Evolutionary conservation across 92 coral and sea anemone genomes (phyloP), one percentile per base, ranked within the genome.

Genomic region (Montipora capitata): DNA sequence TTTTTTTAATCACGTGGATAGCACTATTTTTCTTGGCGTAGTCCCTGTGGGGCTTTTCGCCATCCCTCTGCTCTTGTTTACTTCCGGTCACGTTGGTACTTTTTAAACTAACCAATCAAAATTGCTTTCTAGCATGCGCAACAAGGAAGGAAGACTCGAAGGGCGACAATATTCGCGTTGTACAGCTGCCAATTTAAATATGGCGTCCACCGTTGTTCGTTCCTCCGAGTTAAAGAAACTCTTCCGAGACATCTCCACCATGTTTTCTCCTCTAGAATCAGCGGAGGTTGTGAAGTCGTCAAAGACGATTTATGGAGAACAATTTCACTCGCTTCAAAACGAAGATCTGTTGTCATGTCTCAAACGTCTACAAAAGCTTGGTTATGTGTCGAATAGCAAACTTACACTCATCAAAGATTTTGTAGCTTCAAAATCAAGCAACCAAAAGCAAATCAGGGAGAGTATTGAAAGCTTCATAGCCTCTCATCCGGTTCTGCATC

Each of bases 201-300:
- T 76, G 80, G 81, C 81, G 49, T 45, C 45, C 18, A 65, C 70
- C 0, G 7, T 62, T 10, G 42, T 80, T 27, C 48, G 10, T 16
- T 16, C 74, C 0, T 18, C 41, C 9, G 48, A 2, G 17, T 45
- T 80, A 2, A 49, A 11, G 7, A 18, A 80, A 4, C 85, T 80
- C 13, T 80, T 80, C 1, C 11, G 7, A 52, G 54, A 44, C 63
- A 80, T 68, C 18, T 65, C 73, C 6, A 11, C 3, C 0, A 16
- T 4, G 61, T 80, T 80, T 44, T 59, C 72, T 14, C 43, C 62
- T 10, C 17, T 10, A 20, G 85, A 80, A 48, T 45, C 85, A 52
- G 64, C 54, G 48, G 51, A 51, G 2, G 75, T 80, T 16, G 65
- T 80, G 38, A 40, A 15, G 35, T 45, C 52, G 3, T 16, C 52